Base-by-base conservation (phyloP, 2,888 invertebrate species). In the Oithona nana region DNA sequence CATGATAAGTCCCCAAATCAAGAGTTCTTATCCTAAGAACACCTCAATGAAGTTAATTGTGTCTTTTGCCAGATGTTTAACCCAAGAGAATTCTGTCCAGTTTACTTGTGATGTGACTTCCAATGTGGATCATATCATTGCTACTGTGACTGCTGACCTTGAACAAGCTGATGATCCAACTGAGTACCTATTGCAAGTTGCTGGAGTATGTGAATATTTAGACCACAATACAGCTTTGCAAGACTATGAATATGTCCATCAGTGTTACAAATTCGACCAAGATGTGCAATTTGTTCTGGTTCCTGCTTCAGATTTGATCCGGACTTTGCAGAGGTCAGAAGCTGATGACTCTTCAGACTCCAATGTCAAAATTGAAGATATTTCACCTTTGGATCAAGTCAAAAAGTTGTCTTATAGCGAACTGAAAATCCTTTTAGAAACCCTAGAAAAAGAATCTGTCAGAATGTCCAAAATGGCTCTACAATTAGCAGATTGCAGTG, bases 181-280 rank as follows among this genome's bases (percentile, higher is more conserved):
- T 62, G 81, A 81, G 70, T 86, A 80, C 73, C 80, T 83, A 69
- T 74, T 83, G 50, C 77, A 88, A 80, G 87, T 90, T 60, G 83
- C 83, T 79, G 92, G 93, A 22, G 80, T 87, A 64, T 82, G 86
- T 61, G 94, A 94, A 74, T 95, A 92, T 76, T 74, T 95, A 39
- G 83, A 84, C 0, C 82, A 86, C 16, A 84, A 87, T 61, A 86
- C 88, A 39, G 80, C 81, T 13, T 78, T 95, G 31, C 83, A 85
- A 65, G 89, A 92, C 71, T 88, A 93, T 72, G 89, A 90, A 72
- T 93, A 93, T 71, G 84, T 94, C 63, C 89, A 94, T 69, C 84
- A 85, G 69, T 93, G 94, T 72, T 84, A 93, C 64, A 92, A 94
- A 70, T 74, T 93, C 69, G 93, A 94, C 71, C 83, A 84, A 70